phyloP scores from a whole-genome alignment of 2,113 vertebrate species.

The Pagrus major region DNA sequence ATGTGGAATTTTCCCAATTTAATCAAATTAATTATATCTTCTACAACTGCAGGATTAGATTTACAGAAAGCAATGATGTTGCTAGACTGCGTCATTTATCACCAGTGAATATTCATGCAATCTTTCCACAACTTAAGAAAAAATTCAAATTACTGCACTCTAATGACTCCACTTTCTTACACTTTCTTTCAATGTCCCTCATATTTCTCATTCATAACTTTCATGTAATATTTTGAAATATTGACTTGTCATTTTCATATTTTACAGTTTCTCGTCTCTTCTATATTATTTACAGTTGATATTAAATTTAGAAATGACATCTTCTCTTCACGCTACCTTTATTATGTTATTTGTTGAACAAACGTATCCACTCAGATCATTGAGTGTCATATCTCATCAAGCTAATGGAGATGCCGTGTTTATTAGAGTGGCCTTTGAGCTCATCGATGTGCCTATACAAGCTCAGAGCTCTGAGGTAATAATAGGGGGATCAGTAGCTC shows the following conservation, averaged over 20 bases:
- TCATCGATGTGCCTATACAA: slow-evolving; percentile 28
- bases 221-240: neutral
- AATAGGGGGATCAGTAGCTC: slow-evolving; percentile 54
- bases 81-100: neutral
- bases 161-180: neutral
- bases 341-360: slow-evolving; percentile 20
- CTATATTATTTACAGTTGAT: neutral
- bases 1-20: neutral
- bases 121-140: neutral
- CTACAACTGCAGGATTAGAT: neutral
- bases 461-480: slow-evolving; percentile 44
- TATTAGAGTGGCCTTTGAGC: slow-evolving; percentile 38
- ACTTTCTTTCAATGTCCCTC: neutral
- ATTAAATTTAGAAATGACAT: neutral
- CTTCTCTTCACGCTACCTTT: neutral
- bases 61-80: neutral
- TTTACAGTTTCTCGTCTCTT: neutral
- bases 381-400: slow-evolving; percentile 52
- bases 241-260: neutral
- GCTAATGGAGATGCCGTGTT: slow-evolving; percentile 61
- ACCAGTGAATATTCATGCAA: neutral
- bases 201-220: neutral
- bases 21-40: neutral
- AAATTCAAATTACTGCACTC: no score
- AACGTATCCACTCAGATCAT: slow-evolving; percentile 19